Percentiles rank a stretch among this genome's conserved stretches.
phyloP scores from a whole-genome alignment of 2,797 vertebrate species.

The Malacoctenus gilli region DNA sequence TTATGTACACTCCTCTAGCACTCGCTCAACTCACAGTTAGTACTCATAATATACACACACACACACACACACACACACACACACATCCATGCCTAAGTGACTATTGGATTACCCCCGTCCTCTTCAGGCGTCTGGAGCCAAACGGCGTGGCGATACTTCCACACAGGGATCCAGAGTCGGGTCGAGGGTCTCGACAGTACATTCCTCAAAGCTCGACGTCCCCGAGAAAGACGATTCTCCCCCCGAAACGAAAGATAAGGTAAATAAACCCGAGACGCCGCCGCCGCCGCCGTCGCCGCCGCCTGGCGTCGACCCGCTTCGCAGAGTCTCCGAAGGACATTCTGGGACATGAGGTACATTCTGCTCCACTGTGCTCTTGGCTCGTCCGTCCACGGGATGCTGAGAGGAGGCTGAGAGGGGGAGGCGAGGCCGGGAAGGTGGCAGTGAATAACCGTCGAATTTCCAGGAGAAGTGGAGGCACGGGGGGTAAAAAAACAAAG shows the following conservation, averaged over 20 bases:
- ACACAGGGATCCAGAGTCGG: conserved; percentile 29
- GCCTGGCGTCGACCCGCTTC: conserved; percentile 25
- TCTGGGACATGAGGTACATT: conserved; percentile 68
- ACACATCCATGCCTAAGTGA: conserved; percentile 52
- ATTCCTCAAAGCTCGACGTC: conserved; percentile 48
- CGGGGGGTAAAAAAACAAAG: too few species aligned
- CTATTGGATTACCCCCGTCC: conserved; percentile 41
- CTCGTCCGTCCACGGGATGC: conserved; percentile 21
- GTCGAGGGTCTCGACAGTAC: conserved; percentile 38
- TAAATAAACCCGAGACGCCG: background rate
- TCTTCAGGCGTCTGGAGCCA: conserved; percentile 13
- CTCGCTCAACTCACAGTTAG: conserved; percentile 47
- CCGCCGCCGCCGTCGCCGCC: too few species aligned
- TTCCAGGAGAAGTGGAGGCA: conserved; percentile 32
- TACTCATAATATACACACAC: conserved; percentile 55
- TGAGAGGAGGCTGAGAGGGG: conserved; percentile 14
- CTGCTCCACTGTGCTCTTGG: conserved; percentile 42
- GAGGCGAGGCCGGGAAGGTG: conserved; percentile 6
- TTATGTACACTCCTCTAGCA: conserved; percentile 53
- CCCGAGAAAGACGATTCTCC: conserved; percentile 8
- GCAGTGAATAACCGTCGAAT: background rate
- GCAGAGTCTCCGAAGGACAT: too few species aligned
- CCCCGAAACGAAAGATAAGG: background rate
- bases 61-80: conserved; percentile 54
- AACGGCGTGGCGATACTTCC: conserved; percentile 16